phyloP scores from a whole-genome alignment of 2,888 invertebrate genomes.

The Coenonympha glycerion region DNA sequence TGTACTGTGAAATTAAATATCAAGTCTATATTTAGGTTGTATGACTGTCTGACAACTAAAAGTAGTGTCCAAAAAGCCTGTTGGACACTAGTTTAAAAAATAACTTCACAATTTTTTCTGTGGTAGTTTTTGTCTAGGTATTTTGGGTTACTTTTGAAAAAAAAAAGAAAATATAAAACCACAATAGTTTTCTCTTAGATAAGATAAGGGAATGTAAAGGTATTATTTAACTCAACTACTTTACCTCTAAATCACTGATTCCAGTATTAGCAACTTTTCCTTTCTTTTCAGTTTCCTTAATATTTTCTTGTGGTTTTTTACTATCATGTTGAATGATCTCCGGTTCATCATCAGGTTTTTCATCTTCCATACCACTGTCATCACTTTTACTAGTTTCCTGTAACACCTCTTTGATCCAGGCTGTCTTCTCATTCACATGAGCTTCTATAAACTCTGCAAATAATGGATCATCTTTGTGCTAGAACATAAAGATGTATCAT shows the following conservation, averaged over 20 bases:
- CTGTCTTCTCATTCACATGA: constrained; percentile 77
- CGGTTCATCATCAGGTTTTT: constrained; percentile 36
- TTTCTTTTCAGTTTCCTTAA: constrained; percentile 29
- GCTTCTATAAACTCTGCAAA: constrained; percentile 92
- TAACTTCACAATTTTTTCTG: too few relatives aligned
- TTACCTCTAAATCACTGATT: constrained; percentile 86
- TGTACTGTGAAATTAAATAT: constrained; percentile 74
- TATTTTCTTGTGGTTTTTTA: constrained; percentile 27
- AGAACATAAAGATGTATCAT: constrained; percentile 20
- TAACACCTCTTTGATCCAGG: constrained; percentile 60
- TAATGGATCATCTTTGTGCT: constrained; percentile 90
- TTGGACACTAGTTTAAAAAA: too few relatives aligned
- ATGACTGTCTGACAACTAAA: too few relatives aligned
- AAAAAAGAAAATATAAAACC: too few relatives aligned
- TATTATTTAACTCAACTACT: too few relatives aligned
- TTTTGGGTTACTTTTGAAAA: too few relatives aligned
- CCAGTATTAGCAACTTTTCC: constrained; percentile 81
- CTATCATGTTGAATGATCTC: constrained; percentile 29
- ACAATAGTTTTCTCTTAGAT: too few relatives aligned
- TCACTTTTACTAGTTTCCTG: constrained; percentile 50
- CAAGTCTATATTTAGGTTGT: too few relatives aligned
- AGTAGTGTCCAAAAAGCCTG: too few relatives aligned
- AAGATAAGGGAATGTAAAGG: too few relatives aligned
- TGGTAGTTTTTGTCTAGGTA: too few relatives aligned
- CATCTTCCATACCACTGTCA: constrained; percentile 53